Base-by-base conservation (phyloP, 1,140 invertebrate species). In the Cherax quadricarinatus region DNA sequence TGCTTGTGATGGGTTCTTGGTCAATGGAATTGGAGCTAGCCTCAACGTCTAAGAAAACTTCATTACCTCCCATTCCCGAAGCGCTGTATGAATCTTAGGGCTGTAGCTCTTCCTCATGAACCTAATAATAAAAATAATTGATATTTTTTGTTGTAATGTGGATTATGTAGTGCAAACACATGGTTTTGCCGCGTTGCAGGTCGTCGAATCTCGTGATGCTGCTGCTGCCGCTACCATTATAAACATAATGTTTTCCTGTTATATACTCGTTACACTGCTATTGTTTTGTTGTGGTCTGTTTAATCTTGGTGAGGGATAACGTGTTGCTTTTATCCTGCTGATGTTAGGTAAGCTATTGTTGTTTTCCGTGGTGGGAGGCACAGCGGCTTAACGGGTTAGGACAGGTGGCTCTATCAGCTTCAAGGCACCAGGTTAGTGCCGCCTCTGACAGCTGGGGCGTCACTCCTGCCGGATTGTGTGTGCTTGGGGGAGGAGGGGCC, bases 361-460 rank as follows among this genome's bases (percentile, higher is more conserved):
- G 24, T 4, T 30, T 6, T 12, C 6, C 6, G 24, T n/a, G 24
- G 70, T 5, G 70, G 30, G 70, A 30, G 9, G 70, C 70, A 30
- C 6, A 30, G 70, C 7, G n/a, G 21, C 16, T 66, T 66, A 75
- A 75, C 6, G 70, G n/a, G 62, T 66, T 66, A 18, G 24, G 70
- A n/a, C 70, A 30, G 70, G n/a, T 30, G 70, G 12, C n/a, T 75
- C 70, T 75, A 75, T 75, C 70, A 30, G 70, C 70, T 75, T 75
- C 70, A 75, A 75, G 70, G n/a, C 9, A 21, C n/a, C 24, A 75
- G 70, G 70, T 75, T 75, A 9, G 24, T n/a, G 5, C 24, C n/a
- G 70, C 70, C 70, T 75, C n/a, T 75, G 70, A 30, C 70, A 75
- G 70, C 70, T 24, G 70, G 24, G 70, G 70, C 70, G 70, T 75